Evolutionary conservation across 2,888 invertebrate species (phyloP), one percentile per base, ranked within the genome.

Genomic region (Prosapia bicincta): DNA sequence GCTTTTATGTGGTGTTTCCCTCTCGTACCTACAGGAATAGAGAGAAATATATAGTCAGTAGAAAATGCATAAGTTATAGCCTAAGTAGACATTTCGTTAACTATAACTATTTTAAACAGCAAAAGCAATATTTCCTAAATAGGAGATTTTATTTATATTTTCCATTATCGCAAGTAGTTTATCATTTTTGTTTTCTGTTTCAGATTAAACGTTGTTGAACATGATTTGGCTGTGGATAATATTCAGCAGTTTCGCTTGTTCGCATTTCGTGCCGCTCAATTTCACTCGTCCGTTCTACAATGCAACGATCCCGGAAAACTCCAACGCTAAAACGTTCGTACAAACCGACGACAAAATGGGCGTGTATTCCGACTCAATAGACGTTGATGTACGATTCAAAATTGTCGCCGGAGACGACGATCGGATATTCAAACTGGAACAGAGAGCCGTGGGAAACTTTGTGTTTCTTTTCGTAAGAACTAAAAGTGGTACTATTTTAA

Each of bases 391-490:
- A 77, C 90, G 90, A 80, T 89, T 97, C 72, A 92, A 93, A 80
- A 96, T 98, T 83, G 89, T 92, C 23, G 90, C 90, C 82, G 96
- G 97, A 67, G 96, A 97, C 86, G 90, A 90, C 74, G 94, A 95
- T 83, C 92, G 92, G 83, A 92, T 97, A 83, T 98, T 98, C 86
- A 96, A 95, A 85, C 94, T 95, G 20, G 97, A 97, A 84, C 92
- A 94, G 81, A 89, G 92, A 78, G 86, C 90, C 78, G 92, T 98
- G 76, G 98, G 98, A 54, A 96, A 98, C 86, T 97, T 97, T 86
- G 95, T 94, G 84, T 98, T 98, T 85, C 88, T 98, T 74, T 88
- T 93, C 73, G 90, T 99, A 78, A 89, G 97, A 82, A 96, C 95
- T 79, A 90, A 95, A 83, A 94, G 96, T 77, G 94, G 93, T 66